Conservation (phyloP, 2,888 invertebrate species). For the Chloromyia formosa region DNA sequence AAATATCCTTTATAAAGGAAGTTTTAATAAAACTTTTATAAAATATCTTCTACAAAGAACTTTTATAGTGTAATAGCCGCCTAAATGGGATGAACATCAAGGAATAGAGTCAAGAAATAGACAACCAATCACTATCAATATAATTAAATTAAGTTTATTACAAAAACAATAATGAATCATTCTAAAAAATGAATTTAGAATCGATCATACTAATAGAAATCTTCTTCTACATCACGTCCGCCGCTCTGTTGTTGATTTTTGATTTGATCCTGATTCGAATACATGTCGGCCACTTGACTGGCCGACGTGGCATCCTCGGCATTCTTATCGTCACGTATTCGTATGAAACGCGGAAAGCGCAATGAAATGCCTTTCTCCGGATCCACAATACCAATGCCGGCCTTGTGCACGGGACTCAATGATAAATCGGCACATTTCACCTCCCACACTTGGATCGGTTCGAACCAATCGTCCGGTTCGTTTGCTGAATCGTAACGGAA, state of each 20-base stretch:
- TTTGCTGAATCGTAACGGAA: slow-evolving; percentile 79
- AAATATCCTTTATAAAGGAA: no score
- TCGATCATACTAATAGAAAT: slow-evolving; percentile 57
- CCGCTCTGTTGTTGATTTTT: slow-evolving; percentile 68
- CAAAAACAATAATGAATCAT: no score
- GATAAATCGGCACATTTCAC: slow-evolving; percentile 97
- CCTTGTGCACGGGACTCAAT: slow-evolving; percentile 91
- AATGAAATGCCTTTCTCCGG: slow-evolving; percentile 92
- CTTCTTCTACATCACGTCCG: slow-evolving; percentile 54
- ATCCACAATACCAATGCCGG: slow-evolving; percentile 88
- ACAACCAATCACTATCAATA: no score
- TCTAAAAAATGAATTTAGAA: no score
- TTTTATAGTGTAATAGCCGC: no score
- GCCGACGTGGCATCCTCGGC: slow-evolving; percentile 93
- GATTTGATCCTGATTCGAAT: slow-evolving; percentile 91
- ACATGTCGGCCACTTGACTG: slow-evolving; percentile 89
- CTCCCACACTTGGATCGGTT: slow-evolving; percentile 91
- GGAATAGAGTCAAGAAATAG: no score
- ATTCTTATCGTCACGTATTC: slow-evolving; percentile 89
- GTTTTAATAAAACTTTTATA: no score
- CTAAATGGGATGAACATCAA: no score
- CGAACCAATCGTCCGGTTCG: slow-evolving; percentile 90
- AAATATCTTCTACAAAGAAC: no score
- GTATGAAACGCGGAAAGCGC: slow-evolving; percentile 90
- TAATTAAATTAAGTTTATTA: no score